Conservation (phyloP, 1,140 invertebrate species). For the Drosophila gunungcola region DNA sequence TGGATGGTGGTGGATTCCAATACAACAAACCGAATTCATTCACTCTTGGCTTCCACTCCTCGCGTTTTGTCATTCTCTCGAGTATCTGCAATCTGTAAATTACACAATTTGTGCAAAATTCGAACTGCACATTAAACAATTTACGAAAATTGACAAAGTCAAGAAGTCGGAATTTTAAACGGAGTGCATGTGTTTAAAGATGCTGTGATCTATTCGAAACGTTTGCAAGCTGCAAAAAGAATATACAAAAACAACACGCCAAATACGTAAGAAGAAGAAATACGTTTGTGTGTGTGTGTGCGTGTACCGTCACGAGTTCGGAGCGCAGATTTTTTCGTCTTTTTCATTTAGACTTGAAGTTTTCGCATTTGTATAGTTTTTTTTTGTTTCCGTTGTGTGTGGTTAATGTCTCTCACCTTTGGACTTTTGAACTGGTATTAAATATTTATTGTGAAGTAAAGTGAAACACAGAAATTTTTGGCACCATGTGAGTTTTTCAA, state of each 20-base stretch:
- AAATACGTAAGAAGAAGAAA: conserved; percentile 28
- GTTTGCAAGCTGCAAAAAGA: conserved; percentile 30
- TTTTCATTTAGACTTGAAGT: conserved; percentile 58
- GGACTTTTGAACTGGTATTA: conserved; percentile 52
- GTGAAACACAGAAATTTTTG: conserved; percentile 49
- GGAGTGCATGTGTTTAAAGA: conserved; percentile 26
- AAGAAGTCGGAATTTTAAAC: conserved; percentile 20
- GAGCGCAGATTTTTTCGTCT: conserved; percentile 58
- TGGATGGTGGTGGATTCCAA: conserved; percentile 66
- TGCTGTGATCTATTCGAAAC: conserved; percentile 10
- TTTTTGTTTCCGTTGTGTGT: conserved; percentile 12
- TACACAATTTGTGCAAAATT: conserved; percentile 76
- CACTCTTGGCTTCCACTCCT: conserved; percentile 42
- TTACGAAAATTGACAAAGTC: conserved; percentile 59
- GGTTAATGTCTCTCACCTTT: conserved; percentile 70
- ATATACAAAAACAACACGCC: conserved; percentile 21
- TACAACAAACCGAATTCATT: conserved; percentile 66
- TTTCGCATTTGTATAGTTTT: conserved; percentile 49
- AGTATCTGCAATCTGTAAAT: conserved; percentile 76
- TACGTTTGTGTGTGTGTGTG: conserved; percentile 43
- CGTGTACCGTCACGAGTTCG: conserved; percentile 69
- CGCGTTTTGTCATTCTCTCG: conserved; percentile 39
- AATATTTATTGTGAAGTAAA: conserved; percentile 63
- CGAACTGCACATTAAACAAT: conserved; percentile 26
- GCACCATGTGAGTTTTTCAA: conserved; percentile 62